phyloP scores from a whole-genome alignment of 2,113 vertebrate species.

The Myotis brandtii region DNA sequence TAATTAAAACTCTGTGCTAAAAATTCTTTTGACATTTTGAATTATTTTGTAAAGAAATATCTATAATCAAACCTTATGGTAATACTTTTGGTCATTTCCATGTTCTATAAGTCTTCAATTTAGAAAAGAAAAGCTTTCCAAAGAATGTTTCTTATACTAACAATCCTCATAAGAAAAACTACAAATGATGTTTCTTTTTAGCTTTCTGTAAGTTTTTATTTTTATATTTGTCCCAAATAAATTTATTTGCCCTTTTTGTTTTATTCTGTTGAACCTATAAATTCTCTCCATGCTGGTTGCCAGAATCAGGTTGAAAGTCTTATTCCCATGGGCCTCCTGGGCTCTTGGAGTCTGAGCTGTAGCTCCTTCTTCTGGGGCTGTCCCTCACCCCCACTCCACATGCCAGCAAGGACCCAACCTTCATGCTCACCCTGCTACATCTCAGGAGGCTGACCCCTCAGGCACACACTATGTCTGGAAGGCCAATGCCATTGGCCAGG shows the following conservation, averaged over 20 bases:
- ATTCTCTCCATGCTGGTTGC: background rate
- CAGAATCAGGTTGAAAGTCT: background rate
- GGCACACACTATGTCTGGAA: slow-evolving; percentile 42
- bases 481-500: slow-evolving; percentile 90
- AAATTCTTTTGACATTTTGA: slow-evolving; percentile 69
- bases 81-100: slow-evolving; percentile 60
- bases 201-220: background rate
- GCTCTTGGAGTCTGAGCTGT: background rate
- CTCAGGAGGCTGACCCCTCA: background rate
- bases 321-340: accelerated
- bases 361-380: background rate
- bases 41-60: slow-evolving; percentile 67
- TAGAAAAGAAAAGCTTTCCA: background rate
- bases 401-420: background rate
- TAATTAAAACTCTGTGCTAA: slow-evolving; percentile 55
- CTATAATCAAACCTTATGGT: slow-evolving; percentile 61
- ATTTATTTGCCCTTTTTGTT: slow-evolving; percentile 17
- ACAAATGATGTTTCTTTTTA: background rate
- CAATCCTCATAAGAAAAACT: background rate
- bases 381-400: background rate
- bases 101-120: slow-evolving; percentile 36
- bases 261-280: background rate
- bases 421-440: background rate
- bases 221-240: background rate
- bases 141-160: slow-evolving; percentile 40